phyloP scores from a whole-genome alignment of 2,797 vertebrate species.

The Protonibea diacanthus region DNA sequence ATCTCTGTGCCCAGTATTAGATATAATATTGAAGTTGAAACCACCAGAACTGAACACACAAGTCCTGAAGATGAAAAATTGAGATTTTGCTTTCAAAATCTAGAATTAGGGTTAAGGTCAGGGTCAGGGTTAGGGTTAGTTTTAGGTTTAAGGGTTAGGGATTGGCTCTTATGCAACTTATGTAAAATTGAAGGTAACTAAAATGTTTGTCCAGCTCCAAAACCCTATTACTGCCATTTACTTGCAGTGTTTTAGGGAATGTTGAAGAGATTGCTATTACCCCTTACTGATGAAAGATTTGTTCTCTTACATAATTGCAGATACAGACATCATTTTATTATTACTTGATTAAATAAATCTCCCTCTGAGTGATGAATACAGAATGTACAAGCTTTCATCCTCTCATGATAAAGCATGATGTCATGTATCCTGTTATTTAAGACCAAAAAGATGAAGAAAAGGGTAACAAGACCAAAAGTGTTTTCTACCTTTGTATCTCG shows the following conservation, averaged over 20 bases:
- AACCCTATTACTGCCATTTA: neutral
- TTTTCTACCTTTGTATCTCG: constrained; percentile 41
- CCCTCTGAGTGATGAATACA: constrained; percentile 23
- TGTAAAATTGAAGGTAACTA: constrained; percentile 1
- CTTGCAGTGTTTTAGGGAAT: neutral
- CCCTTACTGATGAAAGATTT: neutral
- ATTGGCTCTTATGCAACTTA: no score
- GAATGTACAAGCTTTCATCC: neutral
- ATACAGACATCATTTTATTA: constrained; percentile 14
- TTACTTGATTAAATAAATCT: constrained; percentile 16
- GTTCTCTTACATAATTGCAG: constrained; percentile 20
- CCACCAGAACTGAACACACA: neutral
- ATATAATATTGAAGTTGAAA: constrained; percentile 15
- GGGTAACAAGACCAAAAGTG: constrained; percentile 16
- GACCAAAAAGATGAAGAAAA: constrained; percentile 3
- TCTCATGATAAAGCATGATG: constrained; percentile 16
- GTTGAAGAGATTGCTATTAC: neutral
- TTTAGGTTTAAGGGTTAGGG: no score
- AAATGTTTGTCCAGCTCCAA: neutral
- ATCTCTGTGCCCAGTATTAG: neutral
- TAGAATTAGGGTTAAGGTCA: no score
- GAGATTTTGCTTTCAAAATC: no score
- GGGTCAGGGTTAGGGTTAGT: no score
- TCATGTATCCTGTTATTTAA: constrained; percentile 12
- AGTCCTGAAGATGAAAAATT: constrained; percentile 1